phyloP scores from a whole-genome alignment of 1,140 invertebrate genomes.

The Latrodectus geometricus region DNA sequence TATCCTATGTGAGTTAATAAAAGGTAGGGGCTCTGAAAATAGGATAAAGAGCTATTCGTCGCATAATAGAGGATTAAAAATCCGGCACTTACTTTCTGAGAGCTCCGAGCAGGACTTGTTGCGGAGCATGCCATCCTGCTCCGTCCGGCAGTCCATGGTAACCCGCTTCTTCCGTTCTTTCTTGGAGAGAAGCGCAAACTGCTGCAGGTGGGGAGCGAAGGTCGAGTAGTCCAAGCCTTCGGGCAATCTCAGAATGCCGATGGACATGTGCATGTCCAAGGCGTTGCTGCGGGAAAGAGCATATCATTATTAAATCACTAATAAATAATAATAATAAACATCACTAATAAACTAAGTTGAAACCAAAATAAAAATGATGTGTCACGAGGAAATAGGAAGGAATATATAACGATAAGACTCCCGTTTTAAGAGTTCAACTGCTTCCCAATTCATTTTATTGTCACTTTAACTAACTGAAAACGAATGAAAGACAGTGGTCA shows the following conservation, averaged over 20 bases:
- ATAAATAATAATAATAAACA: not conserved
- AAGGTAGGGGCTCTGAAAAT: too few species aligned
- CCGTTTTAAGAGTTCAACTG: too few species aligned
- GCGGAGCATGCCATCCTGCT: constrained; percentile 25
- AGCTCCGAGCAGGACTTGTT: constrained; percentile 56
- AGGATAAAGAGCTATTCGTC: too few species aligned
- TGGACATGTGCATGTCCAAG: constrained; percentile 73
- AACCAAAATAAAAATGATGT: too few species aligned
- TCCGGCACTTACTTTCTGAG: constrained; percentile 19
- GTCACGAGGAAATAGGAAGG: too few species aligned
- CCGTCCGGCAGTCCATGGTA: not conserved
- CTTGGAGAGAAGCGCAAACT: constrained; percentile 12
- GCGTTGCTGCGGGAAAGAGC: constrained; percentile 24
- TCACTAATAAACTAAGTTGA: not conserved
- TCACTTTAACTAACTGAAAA: too few species aligned
- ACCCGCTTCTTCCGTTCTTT: constrained; percentile 37
- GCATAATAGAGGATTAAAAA: too few species aligned
- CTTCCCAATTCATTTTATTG: too few species aligned
- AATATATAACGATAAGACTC: too few species aligned
- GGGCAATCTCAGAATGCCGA: constrained; percentile 72
- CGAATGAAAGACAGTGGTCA: too few species aligned
- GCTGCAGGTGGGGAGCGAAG: constrained; percentile 30
- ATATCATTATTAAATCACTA: not conserved
- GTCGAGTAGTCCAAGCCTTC: constrained; percentile 69
- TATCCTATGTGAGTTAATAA: too few species aligned